Base-by-base conservation (phyloP, 2,113 vertebrate genomes). In the Cinclus cinclus region DNA sequence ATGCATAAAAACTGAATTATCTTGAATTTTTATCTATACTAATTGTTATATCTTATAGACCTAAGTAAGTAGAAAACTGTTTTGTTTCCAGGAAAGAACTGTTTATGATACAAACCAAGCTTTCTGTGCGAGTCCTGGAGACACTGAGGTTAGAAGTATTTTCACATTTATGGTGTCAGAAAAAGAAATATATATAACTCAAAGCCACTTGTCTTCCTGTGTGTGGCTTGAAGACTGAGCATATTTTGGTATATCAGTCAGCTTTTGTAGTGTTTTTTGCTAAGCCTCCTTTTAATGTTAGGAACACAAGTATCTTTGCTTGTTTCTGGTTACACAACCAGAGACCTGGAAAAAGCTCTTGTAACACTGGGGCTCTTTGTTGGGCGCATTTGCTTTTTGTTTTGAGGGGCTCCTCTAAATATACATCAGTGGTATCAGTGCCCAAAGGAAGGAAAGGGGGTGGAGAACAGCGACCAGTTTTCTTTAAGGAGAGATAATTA, bases 381-480 rank as follows among this genome's bases (percentile, higher is more conserved):
- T 47, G 75, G 79, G 42, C 0, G 1, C 1, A 2, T 78, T 82
- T 74, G 31, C 30, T 92, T 83, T 70, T 31, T 77, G 22, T 37
- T 78, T 59, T 50, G 23, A 50, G 35, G 25, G 87, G 68, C n/a
- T 59, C 4, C 11, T 89, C n/a, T 82, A 14, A 70, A n/a, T 10
- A 6, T 41, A 19, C 1, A 2, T 65, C 15, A 23, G 60, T 35
- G 65, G 69, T 83, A 64, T 84, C 0, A 0, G n/a, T 60, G n/a
- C 35, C 4, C 28, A 80, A 84, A 97, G 97, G 96, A 97, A 97
- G 91, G 94, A 98, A 97, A 95, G 78, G 35, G 89, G 44, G 86
- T 53, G 69, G 87, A 77, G 91, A 92, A 64, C 42, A 63, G 56
- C 25, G 77, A 89, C 77, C 42, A 50, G 52, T 73, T 59, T 63